Conservation (phyloP, 2,797 vertebrate genomes). For the Smutsia gigantea region DNA sequence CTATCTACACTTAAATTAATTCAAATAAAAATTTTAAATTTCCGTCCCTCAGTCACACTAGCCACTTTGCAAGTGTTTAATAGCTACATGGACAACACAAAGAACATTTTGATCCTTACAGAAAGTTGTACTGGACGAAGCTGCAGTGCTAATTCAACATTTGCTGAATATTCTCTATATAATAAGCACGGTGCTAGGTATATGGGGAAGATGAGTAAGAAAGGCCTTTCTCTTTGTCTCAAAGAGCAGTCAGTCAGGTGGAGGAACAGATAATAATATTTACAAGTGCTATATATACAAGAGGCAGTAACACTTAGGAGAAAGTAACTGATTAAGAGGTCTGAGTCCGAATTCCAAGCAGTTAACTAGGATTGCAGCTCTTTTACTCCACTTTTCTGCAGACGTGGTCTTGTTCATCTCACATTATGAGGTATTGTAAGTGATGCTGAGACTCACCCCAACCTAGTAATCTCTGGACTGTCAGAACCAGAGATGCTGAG, state of each 20-base stretch:
- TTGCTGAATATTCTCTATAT: background rate
- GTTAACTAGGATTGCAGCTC: background rate
- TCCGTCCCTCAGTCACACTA: background rate
- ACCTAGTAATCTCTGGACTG: background rate
- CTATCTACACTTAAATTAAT: constrained; percentile 20
- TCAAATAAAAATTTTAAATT: background rate
- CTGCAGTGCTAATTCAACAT: background rate
- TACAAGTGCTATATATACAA: background rate
- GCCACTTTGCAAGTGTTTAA: background rate
- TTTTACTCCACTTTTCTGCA: background rate
- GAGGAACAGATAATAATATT: background rate
- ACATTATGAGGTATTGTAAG: background rate
- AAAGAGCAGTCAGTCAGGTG: background rate
- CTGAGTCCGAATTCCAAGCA: background rate
- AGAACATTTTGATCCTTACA: background rate
- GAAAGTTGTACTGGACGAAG: background rate
- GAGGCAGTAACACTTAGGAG: background rate
- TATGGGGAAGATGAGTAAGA: background rate
- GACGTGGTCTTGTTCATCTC: background rate
- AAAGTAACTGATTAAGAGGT: background rate
- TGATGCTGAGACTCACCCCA: background rate
- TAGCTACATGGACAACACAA: background rate
- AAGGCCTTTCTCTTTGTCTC: background rate
- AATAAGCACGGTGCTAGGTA: background rate
- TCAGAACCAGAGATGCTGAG: background rate